Evolutionary conservation across 1,140 invertebrate species (phyloP).

Genomic region (Battus philenor): DNA sequence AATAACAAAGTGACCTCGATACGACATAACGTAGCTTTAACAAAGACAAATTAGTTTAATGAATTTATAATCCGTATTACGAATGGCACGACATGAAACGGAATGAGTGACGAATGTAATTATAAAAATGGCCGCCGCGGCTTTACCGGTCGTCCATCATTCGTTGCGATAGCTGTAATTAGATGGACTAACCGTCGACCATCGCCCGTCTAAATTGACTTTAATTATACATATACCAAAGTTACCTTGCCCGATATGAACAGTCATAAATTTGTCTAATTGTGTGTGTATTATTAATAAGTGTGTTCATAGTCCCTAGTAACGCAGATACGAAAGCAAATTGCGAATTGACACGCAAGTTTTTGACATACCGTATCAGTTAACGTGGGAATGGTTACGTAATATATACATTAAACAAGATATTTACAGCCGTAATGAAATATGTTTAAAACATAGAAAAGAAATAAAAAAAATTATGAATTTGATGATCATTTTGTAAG

Average conservation of each 20-base stretch:
- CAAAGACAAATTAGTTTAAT: conserved; percentile 12
- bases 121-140: conserved; percentile 5
- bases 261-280: background rate
- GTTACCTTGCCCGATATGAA: conserved; percentile 15
- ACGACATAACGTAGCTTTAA: too few species aligned
- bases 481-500: too few species aligned
- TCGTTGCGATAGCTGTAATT: conserved; percentile 10
- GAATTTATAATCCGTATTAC: conserved; percentile 12
- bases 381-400: too few species aligned
- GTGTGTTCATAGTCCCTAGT: too few species aligned
- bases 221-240: conserved; percentile 45
- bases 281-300: too few species aligned
- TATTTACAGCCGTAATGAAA: too few species aligned
- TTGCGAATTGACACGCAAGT: conserved; percentile 40
- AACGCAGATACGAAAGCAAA: too few species aligned
- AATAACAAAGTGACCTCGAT: background rate
- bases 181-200: conserved; percentile 1
- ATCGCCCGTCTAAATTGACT: conserved; percentile 35
- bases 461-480: too few species aligned
- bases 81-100: conserved; percentile 5
- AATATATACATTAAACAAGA: too few species aligned
- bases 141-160: conserved; percentile 13
- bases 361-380: conserved; percentile 31
- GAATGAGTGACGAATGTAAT: conserved; percentile 9
- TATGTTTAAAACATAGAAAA: too few species aligned